Conservation (phyloP, 1,140 invertebrate genomes). For the Penaeus vannamei region DNA sequence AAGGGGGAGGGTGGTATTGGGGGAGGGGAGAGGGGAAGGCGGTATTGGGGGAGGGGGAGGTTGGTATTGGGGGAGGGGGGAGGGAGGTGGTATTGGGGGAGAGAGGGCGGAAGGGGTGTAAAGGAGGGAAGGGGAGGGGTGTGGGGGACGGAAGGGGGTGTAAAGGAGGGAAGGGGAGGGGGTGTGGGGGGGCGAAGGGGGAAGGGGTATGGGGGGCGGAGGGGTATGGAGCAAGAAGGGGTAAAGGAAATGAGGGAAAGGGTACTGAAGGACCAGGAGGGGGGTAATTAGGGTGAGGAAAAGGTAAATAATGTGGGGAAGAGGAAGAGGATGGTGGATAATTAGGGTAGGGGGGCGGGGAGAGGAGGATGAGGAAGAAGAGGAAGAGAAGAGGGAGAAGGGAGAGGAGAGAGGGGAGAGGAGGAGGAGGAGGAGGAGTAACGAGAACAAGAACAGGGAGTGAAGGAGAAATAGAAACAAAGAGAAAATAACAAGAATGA, state of each 20-base stretch:
- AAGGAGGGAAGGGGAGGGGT: not conserved
- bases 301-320: not conserved
- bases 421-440: not conserved
- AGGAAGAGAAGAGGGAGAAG: not conserved
- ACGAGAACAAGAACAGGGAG: not conserved
- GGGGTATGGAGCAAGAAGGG: too few relatives aligned
- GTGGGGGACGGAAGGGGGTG: not conserved
- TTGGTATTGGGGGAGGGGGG: not conserved
- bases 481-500: too few relatives aligned
- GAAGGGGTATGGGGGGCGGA: not conserved
- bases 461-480: not conserved
- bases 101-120: not conserved
- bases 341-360: too few relatives aligned
- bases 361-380: not conserved
- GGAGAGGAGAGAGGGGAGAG: not conserved
- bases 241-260: too few relatives aligned
- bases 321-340: not conserved
- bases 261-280: not conserved
- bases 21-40: not conserved
- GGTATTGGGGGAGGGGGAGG: not conserved
- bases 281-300: not conserved
- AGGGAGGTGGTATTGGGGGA: not conserved
- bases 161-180: not conserved
- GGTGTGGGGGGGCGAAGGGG: not conserved
- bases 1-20: not conserved